These are phyloP conservation scores for Nothura maculosa DNA, from an alignment of 2,797 vertebrate genomes.

Conservation along the genomic window DNA sequence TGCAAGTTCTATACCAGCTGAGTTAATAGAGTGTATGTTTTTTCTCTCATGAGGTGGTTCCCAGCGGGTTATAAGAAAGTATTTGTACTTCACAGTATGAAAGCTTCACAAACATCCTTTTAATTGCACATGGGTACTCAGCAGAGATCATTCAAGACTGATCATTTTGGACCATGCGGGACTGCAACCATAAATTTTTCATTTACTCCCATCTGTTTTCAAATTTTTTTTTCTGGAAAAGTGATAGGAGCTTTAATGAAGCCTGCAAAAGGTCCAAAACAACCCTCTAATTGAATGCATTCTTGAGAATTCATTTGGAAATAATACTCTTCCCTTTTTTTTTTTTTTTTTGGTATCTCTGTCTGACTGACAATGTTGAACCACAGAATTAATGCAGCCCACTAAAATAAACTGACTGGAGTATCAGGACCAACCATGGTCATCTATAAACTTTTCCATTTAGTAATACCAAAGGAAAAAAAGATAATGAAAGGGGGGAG, in stretches of 20 bases:
- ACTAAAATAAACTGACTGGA: slow-evolving; percentile 18
- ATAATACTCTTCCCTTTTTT: background rate
- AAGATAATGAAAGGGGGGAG: background rate
- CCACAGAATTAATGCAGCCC: slow-evolving; percentile 28
- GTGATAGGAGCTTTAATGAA: slow-evolving; percentile 8
- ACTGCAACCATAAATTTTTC: background rate
- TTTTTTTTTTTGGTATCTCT: slow-evolving; percentile 36
- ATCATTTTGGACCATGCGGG: background rate
- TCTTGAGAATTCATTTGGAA: slow-evolving; percentile 35
- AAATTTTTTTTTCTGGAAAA: slow-evolving; percentile 39
- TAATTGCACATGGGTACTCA: slow-evolving; percentile 2
- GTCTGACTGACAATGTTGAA: slow-evolving; percentile 39
- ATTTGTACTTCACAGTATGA: background rate
- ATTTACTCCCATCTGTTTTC: slow-evolving; percentile 18
- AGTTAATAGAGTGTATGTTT: background rate
- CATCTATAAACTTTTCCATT: background rate
- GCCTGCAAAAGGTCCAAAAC: slow-evolving; percentile 35
- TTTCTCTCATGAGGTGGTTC: background rate
- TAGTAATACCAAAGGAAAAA: background rate
- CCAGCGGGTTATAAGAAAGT: slow-evolving; percentile 12
- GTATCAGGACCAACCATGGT: background rate
- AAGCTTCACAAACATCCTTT: slow-evolving; percentile 1
- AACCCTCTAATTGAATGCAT: slow-evolving; percentile 28
- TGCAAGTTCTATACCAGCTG: background rate
- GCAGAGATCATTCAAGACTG: background rate